phyloP scores from a whole-genome alignment of 2,113 vertebrate genomes.

The Sander lucioperca region DNA sequence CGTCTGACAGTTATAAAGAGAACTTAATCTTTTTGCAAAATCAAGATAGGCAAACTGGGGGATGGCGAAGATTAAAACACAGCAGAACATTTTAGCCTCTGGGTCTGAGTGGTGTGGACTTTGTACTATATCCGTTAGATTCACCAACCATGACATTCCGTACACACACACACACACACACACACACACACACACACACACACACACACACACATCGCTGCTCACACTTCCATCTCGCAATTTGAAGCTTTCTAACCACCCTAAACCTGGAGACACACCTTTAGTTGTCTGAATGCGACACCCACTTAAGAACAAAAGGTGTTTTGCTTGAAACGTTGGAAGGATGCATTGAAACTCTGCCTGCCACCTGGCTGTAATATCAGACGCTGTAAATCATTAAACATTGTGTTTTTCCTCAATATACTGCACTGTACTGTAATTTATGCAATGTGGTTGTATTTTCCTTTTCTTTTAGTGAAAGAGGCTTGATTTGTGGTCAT shows the following conservation, averaged over 20 bases:
- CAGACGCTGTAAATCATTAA: conserved; percentile 75
- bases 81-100: not conserved
- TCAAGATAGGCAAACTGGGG: conserved; percentile 60
- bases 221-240: conserved; percentile 50
- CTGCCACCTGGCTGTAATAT: conserved; percentile 75
- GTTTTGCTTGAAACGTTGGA: conserved; percentile 65
- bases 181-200: conserved; percentile 34
- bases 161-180: conserved; percentile 9
- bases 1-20: conserved; percentile 60
- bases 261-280: conserved; percentile 55
- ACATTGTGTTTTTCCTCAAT: conserved; percentile 21
- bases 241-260: conserved; percentile 34
- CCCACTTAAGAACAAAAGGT: conserved; percentile 61
- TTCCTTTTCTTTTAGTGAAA: not conserved
- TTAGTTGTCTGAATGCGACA: conserved; percentile 62
- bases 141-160: conserved; percentile 31
- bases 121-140: conserved; percentile 77
- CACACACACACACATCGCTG: conserved; percentile 42
- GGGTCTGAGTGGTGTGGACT: conserved; percentile 67
- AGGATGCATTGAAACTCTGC: conserved; percentile 46
- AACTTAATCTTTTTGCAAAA: conserved; percentile 63
- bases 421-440: not conserved
- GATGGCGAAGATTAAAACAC: conserved; percentile 1
- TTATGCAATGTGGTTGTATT: not conserved
- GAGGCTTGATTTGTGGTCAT: not conserved